Conservation (phyloP, 1,140 invertebrate genomes). For the Pseudomyrmex pallidus region DNA sequence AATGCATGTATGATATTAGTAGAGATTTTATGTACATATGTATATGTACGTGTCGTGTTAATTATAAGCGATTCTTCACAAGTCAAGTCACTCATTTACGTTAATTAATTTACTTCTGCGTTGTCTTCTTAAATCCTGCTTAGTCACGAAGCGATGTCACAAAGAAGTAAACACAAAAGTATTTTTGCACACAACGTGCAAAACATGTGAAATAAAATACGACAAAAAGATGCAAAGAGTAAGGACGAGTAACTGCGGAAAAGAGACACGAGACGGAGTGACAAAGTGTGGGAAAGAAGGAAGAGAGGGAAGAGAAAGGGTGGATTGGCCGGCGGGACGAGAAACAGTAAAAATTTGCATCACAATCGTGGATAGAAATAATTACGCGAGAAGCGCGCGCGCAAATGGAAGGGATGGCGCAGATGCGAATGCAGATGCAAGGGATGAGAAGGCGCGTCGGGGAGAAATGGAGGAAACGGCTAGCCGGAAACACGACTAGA, state of each 20-base stretch:
- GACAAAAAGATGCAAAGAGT: constrained; percentile 12
- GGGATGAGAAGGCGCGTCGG: constrained; percentile 19
- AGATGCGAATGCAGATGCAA: constrained; percentile 68
- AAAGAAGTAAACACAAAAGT: constrained; percentile 22
- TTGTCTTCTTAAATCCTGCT: neutral
- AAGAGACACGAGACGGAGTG: neutral
- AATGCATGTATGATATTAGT: no score
- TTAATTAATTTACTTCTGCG: constrained; percentile 41
- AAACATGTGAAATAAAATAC: constrained; percentile 30
- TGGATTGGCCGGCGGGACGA: constrained; percentile 63
- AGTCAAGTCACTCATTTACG: neutral
- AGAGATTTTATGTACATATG: neutral
- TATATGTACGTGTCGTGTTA: constrained; percentile 1
- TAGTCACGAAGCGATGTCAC: neutral
- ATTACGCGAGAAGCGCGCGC: constrained; percentile 80
- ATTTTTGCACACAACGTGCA: constrained; percentile 16
- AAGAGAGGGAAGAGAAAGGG: constrained; percentile 65
- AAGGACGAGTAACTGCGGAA: constrained; percentile 13
- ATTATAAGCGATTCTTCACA: constrained; percentile 22
- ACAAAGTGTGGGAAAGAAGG: constrained; percentile 55
- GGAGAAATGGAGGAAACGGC: constrained; percentile 45
- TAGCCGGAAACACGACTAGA: constrained; percentile 76
- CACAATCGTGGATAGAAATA: constrained; percentile 84
- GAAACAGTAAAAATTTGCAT: constrained; percentile 84
- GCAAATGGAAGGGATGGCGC: constrained; percentile 68